A percentile compares a stretch with the other conserved stretches of the same genome.
These are phyloP conservation scores for Prunella himalayana DNA, from an alignment of 2,113 vertebrate species.

Conservation along the genomic window DNA sequence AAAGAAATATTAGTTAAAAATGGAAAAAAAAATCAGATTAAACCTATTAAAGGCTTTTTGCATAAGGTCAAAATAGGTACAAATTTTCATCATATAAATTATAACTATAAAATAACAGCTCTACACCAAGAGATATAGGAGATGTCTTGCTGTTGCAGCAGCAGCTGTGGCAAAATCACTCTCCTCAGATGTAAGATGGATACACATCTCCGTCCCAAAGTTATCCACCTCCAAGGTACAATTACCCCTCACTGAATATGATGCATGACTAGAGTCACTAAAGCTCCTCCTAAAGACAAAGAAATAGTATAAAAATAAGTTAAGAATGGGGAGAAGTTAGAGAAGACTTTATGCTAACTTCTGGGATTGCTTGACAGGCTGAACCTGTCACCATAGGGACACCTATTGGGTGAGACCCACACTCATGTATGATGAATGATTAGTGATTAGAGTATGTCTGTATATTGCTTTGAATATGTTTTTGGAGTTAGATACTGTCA, in stretches of 20 bases:
- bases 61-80: neutral
- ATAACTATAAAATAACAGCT: neutral
- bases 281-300: neutral
- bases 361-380: fast-evolving
- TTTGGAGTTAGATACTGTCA: neutral
- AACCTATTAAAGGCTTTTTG: neutral
- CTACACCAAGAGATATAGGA: neutral
- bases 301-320: neutral
- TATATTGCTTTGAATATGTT: neutral
- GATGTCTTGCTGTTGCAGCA: neutral
- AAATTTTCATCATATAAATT: neutral
- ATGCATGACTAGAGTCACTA: neutral
- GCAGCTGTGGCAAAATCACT: neutral
- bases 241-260: neutral
- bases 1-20: neutral
- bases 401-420: neutral
- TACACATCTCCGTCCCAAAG: neutral
- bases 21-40: neutral
- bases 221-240: neutral
- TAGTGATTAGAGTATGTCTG: neutral
- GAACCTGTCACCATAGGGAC: neutral
- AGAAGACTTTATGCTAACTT: fast-evolving
- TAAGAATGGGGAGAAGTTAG: neutral
- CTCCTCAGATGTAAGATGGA: neutral
- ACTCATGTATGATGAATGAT: neutral